Evolutionary conservation across 2,113 vertebrate genomes (phyloP).

Genomic region (Paramormyrops kingsleyae): DNA sequence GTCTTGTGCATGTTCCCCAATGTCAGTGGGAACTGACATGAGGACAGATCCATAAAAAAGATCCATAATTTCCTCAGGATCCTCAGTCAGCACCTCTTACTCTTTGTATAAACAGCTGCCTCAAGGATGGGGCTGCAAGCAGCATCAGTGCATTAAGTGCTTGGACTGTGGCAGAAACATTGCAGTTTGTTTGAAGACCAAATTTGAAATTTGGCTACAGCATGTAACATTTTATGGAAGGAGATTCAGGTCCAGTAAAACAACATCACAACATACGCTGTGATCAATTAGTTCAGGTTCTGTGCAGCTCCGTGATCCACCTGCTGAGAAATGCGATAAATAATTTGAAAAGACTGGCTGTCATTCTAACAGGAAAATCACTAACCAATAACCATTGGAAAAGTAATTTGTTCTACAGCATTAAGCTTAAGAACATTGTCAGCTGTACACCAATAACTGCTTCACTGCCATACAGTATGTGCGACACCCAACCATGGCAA

Average conservation of each 20-base stretch:
- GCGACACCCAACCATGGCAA: not conserved
- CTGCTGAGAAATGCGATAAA: not conserved
- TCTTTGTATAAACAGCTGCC: constrained; percentile 42
- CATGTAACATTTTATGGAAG: not conserved
- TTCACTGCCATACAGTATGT: not conserved
- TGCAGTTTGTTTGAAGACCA: not conserved
- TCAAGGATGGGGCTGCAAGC: constrained; percentile 37
- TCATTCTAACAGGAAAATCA: not conserved
- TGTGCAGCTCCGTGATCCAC: not conserved
- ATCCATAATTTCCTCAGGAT: not conserved
- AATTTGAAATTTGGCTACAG: not conserved
- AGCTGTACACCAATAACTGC: not conserved
- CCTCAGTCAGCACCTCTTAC: constrained; percentile 38
- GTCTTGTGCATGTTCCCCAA: constrained; percentile 40
- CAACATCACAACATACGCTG: not conserved
- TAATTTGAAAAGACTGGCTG: not conserved
- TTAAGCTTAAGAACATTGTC: not conserved
- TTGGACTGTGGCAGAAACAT: not conserved
- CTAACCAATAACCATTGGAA: not conserved
- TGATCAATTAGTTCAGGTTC: not conserved
- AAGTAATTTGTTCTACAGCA: not conserved
- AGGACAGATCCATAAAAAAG: constrained; percentile 26
- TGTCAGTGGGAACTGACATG: constrained; percentile 42
- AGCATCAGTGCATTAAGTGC: constrained; percentile 11
- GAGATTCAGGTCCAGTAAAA: not conserved